These are phyloP conservation scores for Conus canariensis DNA, from an alignment of 2,888 invertebrate genomes.

Conservation along the genomic window DNA sequence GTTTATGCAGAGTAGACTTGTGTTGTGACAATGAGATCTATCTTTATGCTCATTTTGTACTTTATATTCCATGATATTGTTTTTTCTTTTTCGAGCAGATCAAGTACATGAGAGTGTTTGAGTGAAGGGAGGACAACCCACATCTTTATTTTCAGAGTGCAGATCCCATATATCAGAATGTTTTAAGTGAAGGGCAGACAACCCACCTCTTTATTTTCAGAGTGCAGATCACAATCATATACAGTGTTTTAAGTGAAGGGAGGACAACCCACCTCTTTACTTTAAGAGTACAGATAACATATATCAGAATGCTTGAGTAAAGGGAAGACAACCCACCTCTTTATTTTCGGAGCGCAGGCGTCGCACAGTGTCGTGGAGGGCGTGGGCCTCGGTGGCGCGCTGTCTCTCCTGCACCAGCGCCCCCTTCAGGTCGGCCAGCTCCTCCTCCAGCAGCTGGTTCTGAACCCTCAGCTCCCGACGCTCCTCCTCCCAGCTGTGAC, in stretches of 20 bases:
- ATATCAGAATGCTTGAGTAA: no score
- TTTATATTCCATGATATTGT: no score
- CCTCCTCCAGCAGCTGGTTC: conserved; percentile 56
- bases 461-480: conserved; percentile 59
- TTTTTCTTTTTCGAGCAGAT: no score
- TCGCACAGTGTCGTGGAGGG: conserved; percentile 36
- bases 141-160: conserved; percentile 43
- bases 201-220: conserved; percentile 44
- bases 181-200: no score
- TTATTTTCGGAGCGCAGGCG: conserved; percentile 21
- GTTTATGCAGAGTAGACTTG: no score
- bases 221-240: conserved; percentile 4
- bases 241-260: no score
- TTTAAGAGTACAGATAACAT: no score
- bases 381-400: background rate
- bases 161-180: background rate
- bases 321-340: no score
- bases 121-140: background rate
- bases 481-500: conserved; percentile 55
- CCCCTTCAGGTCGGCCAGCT: conserved; percentile 56
- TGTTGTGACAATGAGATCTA: no score
- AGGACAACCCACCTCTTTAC: no score
- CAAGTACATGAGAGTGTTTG: no score
- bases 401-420: conserved; percentile 53
- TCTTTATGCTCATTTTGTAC: no score